Evolutionary conservation across 2,888 invertebrate species (phyloP).

Genomic region (Acronicta psi): DNA sequence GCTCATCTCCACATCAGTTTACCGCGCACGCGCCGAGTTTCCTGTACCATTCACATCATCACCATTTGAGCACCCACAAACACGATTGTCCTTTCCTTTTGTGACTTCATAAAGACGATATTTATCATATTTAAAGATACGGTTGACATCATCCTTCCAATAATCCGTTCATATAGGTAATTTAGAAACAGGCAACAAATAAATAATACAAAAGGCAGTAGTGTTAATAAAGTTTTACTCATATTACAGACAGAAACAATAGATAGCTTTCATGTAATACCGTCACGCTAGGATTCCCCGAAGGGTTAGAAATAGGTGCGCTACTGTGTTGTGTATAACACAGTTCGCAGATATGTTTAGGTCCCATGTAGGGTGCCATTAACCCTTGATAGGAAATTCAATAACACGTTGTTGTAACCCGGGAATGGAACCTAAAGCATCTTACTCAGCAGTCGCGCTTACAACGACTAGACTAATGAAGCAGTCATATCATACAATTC

Average conservation of each 20-base stretch:
- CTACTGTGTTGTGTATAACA: too few species aligned
- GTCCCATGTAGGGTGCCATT: too few species aligned
- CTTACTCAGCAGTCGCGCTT: too few species aligned
- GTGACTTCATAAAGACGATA: constrained; percentile 61
- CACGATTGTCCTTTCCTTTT: constrained; percentile 69
- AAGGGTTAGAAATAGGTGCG: too few species aligned
- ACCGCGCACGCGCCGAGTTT: constrained; percentile 83
- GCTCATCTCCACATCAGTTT: constrained; percentile 83
- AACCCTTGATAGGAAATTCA: too few species aligned
- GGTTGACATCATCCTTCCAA: constrained; percentile 66
- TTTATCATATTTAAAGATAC: constrained; percentile 65
- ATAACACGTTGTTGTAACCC: too few species aligned
- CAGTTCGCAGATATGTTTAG: too few species aligned
- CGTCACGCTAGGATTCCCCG: too few species aligned
- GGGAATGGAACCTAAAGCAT: too few species aligned
- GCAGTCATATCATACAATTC: too few species aligned
- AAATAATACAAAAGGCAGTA: constrained; percentile 1
- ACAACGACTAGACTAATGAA: too few species aligned
- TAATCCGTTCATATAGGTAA: constrained; percentile 26
- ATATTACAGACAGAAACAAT: background rate
- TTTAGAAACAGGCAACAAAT: constrained; percentile 25
- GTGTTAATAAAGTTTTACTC: background rate
- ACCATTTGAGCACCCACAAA: constrained; percentile 75
- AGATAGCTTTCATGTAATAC: constrained; percentile 24
- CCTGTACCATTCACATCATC: constrained; percentile 81